Evolutionary conservation across 2,888 invertebrate species (phyloP).

Genomic region (Rhamnusium bicolor): DNA sequence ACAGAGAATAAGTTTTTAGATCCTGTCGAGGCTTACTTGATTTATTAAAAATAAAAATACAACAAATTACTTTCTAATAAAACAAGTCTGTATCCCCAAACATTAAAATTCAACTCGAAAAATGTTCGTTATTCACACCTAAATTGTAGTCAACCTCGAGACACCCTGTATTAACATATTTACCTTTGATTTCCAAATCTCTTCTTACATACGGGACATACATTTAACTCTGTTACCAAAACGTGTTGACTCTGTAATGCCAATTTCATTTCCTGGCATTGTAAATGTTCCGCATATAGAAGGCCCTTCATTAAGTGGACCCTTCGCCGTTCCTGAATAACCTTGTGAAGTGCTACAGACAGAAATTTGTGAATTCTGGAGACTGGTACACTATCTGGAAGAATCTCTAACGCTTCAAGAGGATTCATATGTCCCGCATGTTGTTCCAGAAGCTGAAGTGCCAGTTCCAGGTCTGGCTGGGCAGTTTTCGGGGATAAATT

Average conservation of each 20-base stretch:
- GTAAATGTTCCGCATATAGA: constrained; percentile 87
- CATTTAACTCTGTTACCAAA: constrained; percentile 87
- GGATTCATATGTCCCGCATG: constrained; percentile 91
- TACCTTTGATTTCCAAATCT: constrained; percentile 93
- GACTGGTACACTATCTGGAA: constrained; percentile 88
- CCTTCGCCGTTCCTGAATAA: constrained; percentile 82
- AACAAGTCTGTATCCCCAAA: no score
- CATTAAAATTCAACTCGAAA: no score
- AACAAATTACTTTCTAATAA: no score
- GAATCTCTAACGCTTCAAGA: constrained; percentile 81
- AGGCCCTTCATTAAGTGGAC: constrained; percentile 88
- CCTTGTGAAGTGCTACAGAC: constrained; percentile 66
- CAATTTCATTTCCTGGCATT: constrained; percentile 87
- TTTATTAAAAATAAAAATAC: no score
- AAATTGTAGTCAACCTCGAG: no score
- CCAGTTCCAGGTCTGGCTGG: constrained; percentile 84
- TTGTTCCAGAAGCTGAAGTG: constrained; percentile 85
- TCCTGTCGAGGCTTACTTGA: no score
- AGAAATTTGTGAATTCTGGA: constrained; percentile 77
- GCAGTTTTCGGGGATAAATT: constrained; percentile 76
- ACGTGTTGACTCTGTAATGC: constrained; percentile 88
- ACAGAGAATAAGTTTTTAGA: no score
- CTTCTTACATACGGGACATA: constrained; percentile 94
- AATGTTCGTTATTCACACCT: no score
- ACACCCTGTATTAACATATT: no score